Evolutionary conservation across 1,140 invertebrate species (phyloP).

Genomic region (Nasonia longicornis): DNA sequence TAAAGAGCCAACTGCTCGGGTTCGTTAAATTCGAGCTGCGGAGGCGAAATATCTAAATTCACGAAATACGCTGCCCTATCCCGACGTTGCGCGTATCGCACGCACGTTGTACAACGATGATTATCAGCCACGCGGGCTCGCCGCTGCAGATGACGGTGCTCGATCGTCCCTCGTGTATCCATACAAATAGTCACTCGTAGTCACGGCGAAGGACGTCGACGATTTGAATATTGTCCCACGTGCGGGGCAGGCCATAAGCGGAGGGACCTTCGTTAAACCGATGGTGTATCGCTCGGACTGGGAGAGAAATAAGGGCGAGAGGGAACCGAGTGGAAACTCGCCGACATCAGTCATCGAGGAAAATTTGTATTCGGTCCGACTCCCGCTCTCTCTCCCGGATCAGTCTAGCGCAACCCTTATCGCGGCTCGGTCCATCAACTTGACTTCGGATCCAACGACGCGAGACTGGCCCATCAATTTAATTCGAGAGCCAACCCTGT

Average conservation of each 20-base stretch:
- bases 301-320: conserved; percentile 36
- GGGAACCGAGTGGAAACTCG: conserved; percentile 61
- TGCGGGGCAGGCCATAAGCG: conserved; percentile 14
- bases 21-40: background rate
- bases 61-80: background rate
- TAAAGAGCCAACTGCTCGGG: background rate
- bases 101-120: background rate
- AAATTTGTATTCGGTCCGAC: conserved; percentile 60
- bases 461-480: conserved; percentile 59
- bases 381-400: conserved; percentile 41
- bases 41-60: background rate
- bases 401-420: conserved; percentile 59
- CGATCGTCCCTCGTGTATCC: conserved; percentile 5
- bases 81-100: background rate
- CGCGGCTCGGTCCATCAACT: conserved; percentile 61
- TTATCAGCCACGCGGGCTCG: background rate
- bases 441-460: conserved; percentile 55
- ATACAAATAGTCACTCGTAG: conserved; percentile 20
- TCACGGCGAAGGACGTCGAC: background rate
- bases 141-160: background rate
- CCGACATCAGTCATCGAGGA: conserved; percentile 58
- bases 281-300: conserved; percentile 21
- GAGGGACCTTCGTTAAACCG: conserved; percentile 37
- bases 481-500: conserved; percentile 41
- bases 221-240: conserved; percentile 34